These are phyloP conservation scores for Drosophila mimica DNA, from an alignment of 2,888 invertebrate genomes.

Conservation along the genomic window DNA sequence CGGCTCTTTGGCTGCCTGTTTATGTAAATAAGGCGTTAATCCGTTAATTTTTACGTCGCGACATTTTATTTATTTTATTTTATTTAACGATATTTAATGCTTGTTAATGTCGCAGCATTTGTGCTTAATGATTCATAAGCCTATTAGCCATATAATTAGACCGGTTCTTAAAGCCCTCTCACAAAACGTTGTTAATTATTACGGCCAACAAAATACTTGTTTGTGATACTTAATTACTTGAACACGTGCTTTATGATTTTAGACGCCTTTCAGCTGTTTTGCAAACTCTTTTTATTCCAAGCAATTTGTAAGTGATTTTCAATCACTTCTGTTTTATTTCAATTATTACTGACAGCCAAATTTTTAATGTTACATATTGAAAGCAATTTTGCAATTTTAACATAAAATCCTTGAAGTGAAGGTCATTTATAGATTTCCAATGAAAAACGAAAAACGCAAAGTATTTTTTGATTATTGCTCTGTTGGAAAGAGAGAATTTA, in stretches of 20 bases:
- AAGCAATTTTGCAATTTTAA: not conserved
- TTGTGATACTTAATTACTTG: not conserved
- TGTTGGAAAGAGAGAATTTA: not conserved
- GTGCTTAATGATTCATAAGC: constrained; percentile 18
- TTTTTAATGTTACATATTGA: too few relatives aligned
- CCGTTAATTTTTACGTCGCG: constrained; percentile 38
- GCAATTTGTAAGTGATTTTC: not conserved
- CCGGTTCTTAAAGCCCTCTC: not conserved
- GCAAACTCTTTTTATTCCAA: not conserved
- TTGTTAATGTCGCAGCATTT: not conserved
- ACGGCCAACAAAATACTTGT: not conserved
- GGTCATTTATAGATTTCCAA: constrained; percentile 21
- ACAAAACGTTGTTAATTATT: constrained; percentile 9
- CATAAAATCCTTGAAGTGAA: not conserved
- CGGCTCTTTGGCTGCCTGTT: constrained; percentile 11
- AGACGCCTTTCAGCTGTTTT: not conserved
- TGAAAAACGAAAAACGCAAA: constrained; percentile 1
- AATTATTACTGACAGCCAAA: not conserved
- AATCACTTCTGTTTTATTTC: not conserved
- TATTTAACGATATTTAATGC: constrained; percentile 28
- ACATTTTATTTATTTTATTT: constrained; percentile 31
- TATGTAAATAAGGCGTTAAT: constrained; percentile 46
- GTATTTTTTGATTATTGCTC: constrained; percentile 27
- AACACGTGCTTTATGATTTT: not conserved
- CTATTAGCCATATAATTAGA: constrained; percentile 1